Evolutionary conservation across 2,797 vertebrate species (phyloP), one percentile per base, ranked within the genome.

Genomic region (Enteromius mattozi): DNA sequence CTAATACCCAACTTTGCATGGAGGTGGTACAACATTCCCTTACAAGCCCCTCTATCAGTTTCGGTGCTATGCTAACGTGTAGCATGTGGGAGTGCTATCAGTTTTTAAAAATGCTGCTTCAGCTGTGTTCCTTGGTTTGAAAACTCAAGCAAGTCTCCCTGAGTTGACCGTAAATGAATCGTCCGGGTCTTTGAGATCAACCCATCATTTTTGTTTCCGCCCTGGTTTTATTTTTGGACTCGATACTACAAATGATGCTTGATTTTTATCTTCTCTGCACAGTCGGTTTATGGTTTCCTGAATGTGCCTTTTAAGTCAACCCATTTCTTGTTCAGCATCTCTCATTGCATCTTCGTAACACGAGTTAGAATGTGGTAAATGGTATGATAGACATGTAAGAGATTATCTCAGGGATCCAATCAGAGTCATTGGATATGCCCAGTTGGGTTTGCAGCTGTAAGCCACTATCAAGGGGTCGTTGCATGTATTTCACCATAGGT

Each of bases 401-500:
- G 92, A 92, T 93, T 93, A 94, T 94, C 94, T 95, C 94, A 94
- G 95, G 94, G 93, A 94, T 91, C 85, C 88, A 70, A 87, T 86
- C 63, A 83, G 88, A 86, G 83, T 84, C 70, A 78, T 86, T 76
- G 45, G 82, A 86, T 47, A 12, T 80, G 51, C 71, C 13, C n/a
- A 30, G 24, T 82, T 35, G 27, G 47, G 35, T 76, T 65, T 78
- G 59, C 24, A n/a, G 71, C 56, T 76, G 78, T 42, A 66, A 56
- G 68, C 42, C 59, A 45, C 30, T 82, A 74, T 81, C 61, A 35
- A 40, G 35, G 51, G 10, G 21, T 12, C 8, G 12, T 59, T 51
- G 81, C 78, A 77, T 77, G 65, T 56, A 35, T 37, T 80, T 42
- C 6, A 30, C 37, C 5, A 21, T 51, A 12, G n/a, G 56, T 35